Percentiles rank a stretch among this genome's conserved stretches.
Evolutionary conservation across 2,113 vertebrate species (phyloP).

Genomic region (Semicossyphus pulcher): DNA sequence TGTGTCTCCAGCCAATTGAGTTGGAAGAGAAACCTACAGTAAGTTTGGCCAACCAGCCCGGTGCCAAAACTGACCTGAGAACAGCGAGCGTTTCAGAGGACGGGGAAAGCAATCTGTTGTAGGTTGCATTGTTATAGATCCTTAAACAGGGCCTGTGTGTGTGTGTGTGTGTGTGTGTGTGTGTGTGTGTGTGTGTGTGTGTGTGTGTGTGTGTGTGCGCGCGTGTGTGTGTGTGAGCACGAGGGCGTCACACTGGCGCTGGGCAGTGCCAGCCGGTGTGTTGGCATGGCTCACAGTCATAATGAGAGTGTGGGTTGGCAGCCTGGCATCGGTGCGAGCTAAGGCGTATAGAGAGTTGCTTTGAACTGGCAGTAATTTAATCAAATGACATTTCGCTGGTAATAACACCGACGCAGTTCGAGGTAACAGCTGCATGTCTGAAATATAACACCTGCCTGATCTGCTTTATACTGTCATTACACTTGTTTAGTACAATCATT

Average conservation of each 20-base stretch:
- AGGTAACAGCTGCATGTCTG: not conserved
- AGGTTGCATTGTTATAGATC: constrained; percentile 43
- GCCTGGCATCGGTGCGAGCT: not conserved
- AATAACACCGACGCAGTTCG: not conserved
- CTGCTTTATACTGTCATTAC: not conserved
- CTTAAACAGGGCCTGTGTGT: constrained; percentile 29
- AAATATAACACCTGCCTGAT: not conserved
- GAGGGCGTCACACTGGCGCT: constrained; percentile 17
- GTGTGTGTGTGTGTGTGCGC: constrained; percentile 29
- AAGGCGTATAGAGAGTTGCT: constrained; percentile 25
- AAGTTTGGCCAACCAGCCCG: constrained; percentile 3
- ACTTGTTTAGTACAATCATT: not conserved
- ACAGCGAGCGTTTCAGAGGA: constrained; percentile 34
- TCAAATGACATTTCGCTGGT: constrained; percentile 17
- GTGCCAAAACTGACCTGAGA: constrained; percentile 47
- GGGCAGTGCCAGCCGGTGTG: constrained; percentile 61
- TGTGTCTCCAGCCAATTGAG: constrained; percentile 44
- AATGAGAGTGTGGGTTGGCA: constrained; percentile 57
- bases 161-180: constrained; percentile 28
- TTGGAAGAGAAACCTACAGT: constrained; percentile 41
- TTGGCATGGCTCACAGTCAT: constrained; percentile 51
- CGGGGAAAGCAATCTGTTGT: constrained; percentile 36
- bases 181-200: constrained; percentile 21
- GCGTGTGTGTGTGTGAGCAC: no score
- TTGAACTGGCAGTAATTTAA: constrained; percentile 40